Conservation (phyloP, 2,797 vertebrate genomes). For the Pseudotriccus pelzelni region DNA sequence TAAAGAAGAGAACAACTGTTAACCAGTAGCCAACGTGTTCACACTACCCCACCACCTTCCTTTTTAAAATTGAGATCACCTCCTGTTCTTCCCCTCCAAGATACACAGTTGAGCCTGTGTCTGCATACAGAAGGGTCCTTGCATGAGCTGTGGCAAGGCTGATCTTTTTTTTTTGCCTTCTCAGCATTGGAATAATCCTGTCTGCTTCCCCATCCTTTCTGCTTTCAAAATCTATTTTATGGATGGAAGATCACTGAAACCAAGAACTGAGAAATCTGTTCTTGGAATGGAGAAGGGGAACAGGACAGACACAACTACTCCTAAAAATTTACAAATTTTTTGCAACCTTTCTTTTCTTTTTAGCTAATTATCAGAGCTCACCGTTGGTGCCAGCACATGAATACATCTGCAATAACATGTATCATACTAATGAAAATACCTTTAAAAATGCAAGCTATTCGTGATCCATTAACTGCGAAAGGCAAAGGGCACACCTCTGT, state of each 20-base stretch:
- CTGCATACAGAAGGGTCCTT: not conserved
- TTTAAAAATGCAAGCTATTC: not conserved
- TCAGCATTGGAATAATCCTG: not conserved
- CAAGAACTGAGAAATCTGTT: not conserved
- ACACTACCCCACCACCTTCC: not conserved
- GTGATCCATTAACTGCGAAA: not conserved
- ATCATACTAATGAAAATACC: not conserved
- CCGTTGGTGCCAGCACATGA: not conserved
- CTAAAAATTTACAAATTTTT: not conserved
- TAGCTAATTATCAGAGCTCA: not conserved
- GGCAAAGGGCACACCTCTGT: not conserved
- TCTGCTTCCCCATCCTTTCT: not conserved
- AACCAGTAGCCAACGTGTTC: not conserved
- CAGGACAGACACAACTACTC: rapidly evolving
- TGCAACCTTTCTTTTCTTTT: not conserved
- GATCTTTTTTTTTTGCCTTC: not conserved
- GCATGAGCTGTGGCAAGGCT: not conserved
- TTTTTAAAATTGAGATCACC: not conserved
- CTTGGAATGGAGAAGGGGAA: not conserved
- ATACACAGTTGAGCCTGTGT: not conserved
- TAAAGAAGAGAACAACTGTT: not conserved
- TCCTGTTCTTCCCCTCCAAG: not conserved
- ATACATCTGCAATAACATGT: rapidly evolving
- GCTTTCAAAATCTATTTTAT: not conserved
- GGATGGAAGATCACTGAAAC: not conserved